Conservation (phyloP, 2,797 vertebrate genomes). For the Girardinus metallicus region DNA sequence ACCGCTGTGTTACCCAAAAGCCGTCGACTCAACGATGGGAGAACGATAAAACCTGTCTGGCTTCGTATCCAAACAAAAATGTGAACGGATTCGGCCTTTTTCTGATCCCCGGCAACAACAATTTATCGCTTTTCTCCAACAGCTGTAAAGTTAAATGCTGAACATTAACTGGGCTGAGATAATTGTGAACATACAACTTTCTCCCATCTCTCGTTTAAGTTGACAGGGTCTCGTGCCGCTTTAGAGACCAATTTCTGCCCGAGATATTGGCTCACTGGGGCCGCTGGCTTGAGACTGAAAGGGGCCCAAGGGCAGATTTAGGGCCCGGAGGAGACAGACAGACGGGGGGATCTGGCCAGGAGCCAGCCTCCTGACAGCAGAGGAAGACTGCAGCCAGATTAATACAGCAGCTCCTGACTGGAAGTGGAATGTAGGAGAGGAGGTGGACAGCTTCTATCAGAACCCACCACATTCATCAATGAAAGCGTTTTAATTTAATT, state of each 20-base stretch:
- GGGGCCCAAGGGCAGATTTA: constrained; percentile 65
- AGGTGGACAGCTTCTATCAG: constrained; percentile 37
- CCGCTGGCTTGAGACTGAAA: constrained; percentile 58
- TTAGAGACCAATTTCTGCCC: constrained; percentile 20
- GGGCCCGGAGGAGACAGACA: constrained; percentile 62
- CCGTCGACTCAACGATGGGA: constrained; percentile 26
- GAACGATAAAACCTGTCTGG: constrained; percentile 39
- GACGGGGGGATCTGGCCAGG: constrained; percentile 56
- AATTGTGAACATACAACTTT: background rate
- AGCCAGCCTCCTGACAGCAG: constrained; percentile 67
- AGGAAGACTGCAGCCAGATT: constrained; percentile 60
- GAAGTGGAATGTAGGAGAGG: constrained; percentile 45
- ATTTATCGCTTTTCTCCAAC: background rate
- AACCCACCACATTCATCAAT: constrained; percentile 36
- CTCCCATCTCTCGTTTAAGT: background rate
- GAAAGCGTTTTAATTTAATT: constrained; percentile 37
- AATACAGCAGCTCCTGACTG: constrained; percentile 62
- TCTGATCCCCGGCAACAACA: background rate
- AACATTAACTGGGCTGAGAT: background rate
- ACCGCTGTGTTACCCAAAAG: constrained; percentile 27
- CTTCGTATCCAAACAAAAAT: constrained; percentile 9
- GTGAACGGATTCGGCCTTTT: background rate
- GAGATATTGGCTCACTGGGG: constrained; percentile 54
- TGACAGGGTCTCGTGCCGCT: background rate
- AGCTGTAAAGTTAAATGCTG: background rate